Evolutionary conservation across 2,797 vertebrate species (phyloP).

Genomic region (Lophius americanus): DNA sequence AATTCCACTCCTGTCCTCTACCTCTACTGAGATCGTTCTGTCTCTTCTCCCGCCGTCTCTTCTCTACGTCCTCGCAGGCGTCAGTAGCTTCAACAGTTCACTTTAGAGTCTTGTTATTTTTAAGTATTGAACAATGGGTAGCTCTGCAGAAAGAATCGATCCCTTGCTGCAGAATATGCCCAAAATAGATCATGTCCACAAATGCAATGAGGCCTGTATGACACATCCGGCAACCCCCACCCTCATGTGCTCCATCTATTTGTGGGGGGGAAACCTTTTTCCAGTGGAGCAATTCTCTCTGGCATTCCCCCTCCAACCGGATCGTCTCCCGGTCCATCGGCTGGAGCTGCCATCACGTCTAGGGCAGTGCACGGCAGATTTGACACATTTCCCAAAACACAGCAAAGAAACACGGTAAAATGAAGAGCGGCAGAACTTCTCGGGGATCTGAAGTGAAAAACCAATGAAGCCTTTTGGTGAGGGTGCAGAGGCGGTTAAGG

Average conservation of each 20-base stretch:
- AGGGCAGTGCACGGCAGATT: constrained; percentile 6
- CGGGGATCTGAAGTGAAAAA: neutral
- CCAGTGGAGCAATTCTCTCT: constrained; percentile 30
- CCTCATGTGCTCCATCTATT: constrained; percentile 33
- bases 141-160: constrained; percentile 60
- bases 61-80: constrained; percentile 5
- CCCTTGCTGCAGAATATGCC: constrained; percentile 27
- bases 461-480: neutral
- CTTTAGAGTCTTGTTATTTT: constrained; percentile 36
- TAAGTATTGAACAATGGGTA: constrained; percentile 44
- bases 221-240: constrained; percentile 29
- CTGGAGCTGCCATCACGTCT: constrained; percentile 24
- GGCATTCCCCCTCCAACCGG: constrained; percentile 3
- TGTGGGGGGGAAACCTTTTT: constrained; percentile 40
- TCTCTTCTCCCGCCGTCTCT: constrained; percentile 2
- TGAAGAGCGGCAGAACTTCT: neutral
- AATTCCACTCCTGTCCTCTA: neutral
- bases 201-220: constrained; percentile 15
- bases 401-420: neutral
- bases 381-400: neutral
- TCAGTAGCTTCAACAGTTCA: constrained; percentile 12
- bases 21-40: too few relatives aligned
- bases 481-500: neutral
- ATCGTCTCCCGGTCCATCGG: constrained; percentile 21
- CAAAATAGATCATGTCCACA: constrained; percentile 52